A percentile compares a stretch with the other conserved stretches of the same genome.
Conservation (phyloP, 2,888 invertebrate genomes). For the Quadroppia sp. region DNA sequence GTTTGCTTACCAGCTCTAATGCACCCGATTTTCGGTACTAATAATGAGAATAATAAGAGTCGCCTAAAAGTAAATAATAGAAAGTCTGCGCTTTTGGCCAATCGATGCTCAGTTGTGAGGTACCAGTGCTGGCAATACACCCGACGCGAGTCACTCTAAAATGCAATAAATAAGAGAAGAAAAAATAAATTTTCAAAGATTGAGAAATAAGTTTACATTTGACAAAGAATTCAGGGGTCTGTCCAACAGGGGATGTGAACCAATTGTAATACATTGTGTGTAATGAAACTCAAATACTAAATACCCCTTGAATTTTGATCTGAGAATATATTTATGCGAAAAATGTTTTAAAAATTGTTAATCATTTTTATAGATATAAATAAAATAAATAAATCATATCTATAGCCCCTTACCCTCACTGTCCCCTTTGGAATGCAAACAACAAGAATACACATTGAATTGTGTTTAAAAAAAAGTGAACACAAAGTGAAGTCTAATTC, state of each 20-base stretch:
- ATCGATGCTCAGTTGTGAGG: neutral
- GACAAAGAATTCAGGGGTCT: neutral
- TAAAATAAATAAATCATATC: too few relatives aligned
- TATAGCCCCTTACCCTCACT: too few relatives aligned
- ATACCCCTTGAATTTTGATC: too few relatives aligned
- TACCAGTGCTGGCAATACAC: conserved; percentile 19
- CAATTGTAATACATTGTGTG: too few relatives aligned
- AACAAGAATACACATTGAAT: neutral
- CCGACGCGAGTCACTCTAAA: conserved; percentile 19
- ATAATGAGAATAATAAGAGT: conserved; percentile 14
- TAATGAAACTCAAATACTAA: too few relatives aligned
- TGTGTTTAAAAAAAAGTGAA: neutral
- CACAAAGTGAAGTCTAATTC: neutral
- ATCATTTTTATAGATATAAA: too few relatives aligned
- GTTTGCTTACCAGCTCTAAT: conserved; percentile 33
- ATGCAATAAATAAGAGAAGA: neutral
- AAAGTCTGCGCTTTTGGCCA: neutral
- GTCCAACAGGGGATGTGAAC: too few relatives aligned
- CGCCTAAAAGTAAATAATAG: conserved; percentile 1
- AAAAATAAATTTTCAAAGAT: neutral
- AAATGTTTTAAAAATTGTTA: too few relatives aligned
- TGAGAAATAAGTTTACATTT: neutral
- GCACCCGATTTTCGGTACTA: neutral
- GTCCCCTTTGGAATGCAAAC: too few relatives aligned
- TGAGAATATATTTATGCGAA: too few relatives aligned